Conservation (phyloP, 2,113 vertebrate species). For the Phalacrocorax brasilianus region DNA sequence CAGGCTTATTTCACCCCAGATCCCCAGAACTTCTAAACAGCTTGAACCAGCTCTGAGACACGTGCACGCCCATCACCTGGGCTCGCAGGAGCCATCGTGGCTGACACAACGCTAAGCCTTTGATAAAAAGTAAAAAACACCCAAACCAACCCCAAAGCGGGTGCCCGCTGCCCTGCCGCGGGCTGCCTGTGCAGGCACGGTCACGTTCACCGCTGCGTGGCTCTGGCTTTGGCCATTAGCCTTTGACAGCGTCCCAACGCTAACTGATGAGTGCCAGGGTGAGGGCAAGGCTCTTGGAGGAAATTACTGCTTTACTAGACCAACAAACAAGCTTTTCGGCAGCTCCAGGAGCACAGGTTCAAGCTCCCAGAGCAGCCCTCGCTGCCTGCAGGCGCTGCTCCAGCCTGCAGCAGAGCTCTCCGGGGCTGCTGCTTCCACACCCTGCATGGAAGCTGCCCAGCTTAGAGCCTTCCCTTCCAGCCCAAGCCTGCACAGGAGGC, state of each 20-base stretch:
- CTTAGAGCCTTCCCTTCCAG: background rate
- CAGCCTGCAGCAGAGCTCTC: background rate
- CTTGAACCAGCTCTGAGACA: background rate
- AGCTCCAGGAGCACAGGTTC: background rate
- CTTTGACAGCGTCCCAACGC: background rate
- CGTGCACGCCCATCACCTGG: accelerated
- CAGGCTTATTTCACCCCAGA: background rate
- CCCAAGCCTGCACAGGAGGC: background rate
- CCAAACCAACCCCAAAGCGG: accelerated
- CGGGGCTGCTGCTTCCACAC: background rate
- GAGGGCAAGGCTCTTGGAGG: background rate
- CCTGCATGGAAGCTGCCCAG: accelerated
- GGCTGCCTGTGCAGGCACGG: background rate
- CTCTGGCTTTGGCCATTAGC: background rate
- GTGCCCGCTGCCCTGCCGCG: accelerated
- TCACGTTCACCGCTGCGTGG: accelerated
- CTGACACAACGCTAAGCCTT: background rate
- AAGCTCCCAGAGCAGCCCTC: background rate
- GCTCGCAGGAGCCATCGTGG: background rate
- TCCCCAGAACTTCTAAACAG: background rate
- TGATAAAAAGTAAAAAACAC: background rate
- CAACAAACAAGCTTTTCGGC: background rate
- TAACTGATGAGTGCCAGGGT: background rate
- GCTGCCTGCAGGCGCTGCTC: background rate
- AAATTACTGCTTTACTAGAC: background rate